Conservation (phyloP, 2,113 vertebrate genomes). For the Pelecanus crispus region DNA sequence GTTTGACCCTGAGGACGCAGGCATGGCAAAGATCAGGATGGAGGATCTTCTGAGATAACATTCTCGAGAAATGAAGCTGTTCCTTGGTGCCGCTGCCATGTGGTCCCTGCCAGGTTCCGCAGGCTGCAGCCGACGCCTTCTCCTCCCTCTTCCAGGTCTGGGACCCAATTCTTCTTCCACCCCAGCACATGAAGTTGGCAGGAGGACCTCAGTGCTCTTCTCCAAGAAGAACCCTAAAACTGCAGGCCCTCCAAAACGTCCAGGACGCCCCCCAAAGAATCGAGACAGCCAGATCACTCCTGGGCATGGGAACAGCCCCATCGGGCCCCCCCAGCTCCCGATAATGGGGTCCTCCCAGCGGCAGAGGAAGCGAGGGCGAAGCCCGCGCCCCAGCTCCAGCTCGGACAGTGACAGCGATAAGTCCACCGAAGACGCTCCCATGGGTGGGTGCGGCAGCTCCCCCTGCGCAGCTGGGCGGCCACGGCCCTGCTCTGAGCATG, state of each 20-base stretch:
- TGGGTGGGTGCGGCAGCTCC: conserved; percentile 68
- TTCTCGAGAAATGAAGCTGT: not conserved
- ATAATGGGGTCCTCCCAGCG: conserved; percentile 79
- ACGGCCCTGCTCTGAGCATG: accelerated
- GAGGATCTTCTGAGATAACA: not conserved
- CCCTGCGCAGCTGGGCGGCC: not conserved
- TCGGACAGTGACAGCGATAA: conserved; percentile 95
- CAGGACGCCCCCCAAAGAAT: conserved; percentile 95
- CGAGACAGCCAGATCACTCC: conserved; percentile 83
- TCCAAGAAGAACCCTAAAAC: conserved; percentile 98
- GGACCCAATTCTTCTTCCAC: conserved; percentile 86
- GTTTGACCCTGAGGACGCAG: not conserved
- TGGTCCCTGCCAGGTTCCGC: accelerated
- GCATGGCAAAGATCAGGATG: not conserved
- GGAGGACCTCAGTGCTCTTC: conserved; percentile 96
- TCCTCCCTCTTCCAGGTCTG: conserved; percentile 71
- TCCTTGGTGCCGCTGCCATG: accelerated
- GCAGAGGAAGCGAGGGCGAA: conserved; percentile 89
- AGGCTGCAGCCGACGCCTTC: not conserved
- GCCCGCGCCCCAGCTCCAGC: conserved; percentile 89
- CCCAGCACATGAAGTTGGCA: conserved; percentile 91
- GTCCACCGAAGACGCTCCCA: conserved; percentile 72
- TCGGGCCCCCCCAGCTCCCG: conserved; percentile 92
- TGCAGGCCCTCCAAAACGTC: conserved; percentile 91
- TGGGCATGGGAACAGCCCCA: conserved; percentile 83